Base-by-base conservation (phyloP, 2,797 vertebrate species). In the Stomatorhinus walkeri region DNA sequence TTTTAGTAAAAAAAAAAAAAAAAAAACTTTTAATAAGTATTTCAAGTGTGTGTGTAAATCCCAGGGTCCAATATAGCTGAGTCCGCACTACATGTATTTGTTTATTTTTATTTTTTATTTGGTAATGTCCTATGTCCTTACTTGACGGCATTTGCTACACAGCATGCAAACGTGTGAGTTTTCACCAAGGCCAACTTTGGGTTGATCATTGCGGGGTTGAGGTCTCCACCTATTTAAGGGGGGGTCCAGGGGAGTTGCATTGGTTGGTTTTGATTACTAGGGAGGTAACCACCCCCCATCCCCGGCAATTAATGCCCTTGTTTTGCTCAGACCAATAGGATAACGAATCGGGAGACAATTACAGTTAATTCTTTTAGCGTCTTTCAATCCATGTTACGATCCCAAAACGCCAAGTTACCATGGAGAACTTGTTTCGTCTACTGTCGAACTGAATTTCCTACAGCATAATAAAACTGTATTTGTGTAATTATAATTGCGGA, bases 41-140 rank as follows among this genome's bases (percentile, higher is more conserved):
- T 32, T 68, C 24, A 68, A 68, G 24, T 94, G 95, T 94, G 96
- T 97, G 93, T 96, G 36, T 95, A 95, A 95, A 94, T 95, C 95
- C 95, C 96, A 32, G 95, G 96, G 97, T 98, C 98, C 97, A 99
- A 98, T 99, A 99, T 99, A 96, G 4, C 51, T 90, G 94, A 97
- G 96, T 96, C 9, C 61, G 22, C 9, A 32, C 24, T 94, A 93
- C 76, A 88, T 79, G 4, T 51, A 10, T 52, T 19, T 14, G 10
- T 9, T 72, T 46, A 48, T 86, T 87, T 43, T 85, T 19, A 9
- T 52, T 8, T 88, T 6, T 22, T 59, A 83, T 7, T 79, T 14
- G 36, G 40, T 43, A 10, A 64, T 64, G 24, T 64, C 24, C 61
- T 64, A 28, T 64, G 24, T 64, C 8, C 22, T 28, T 64, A 12